Percentiles rank a stretch among this genome's conserved stretches.
Evolutionary conservation across 1,140 invertebrate genomes (phyloP).

Genomic region (Lysiphlebus fabarum): DNA sequence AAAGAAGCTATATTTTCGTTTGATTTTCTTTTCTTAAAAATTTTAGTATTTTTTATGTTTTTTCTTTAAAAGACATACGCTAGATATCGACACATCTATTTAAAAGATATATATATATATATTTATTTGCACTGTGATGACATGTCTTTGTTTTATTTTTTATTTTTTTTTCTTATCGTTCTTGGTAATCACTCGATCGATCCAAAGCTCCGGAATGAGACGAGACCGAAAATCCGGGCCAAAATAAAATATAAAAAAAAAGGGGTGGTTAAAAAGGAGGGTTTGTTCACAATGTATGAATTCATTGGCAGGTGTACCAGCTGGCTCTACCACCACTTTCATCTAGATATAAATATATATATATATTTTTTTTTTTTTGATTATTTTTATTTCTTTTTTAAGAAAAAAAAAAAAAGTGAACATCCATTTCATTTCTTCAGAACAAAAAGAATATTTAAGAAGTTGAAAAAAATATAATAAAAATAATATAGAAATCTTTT

Average conservation of each 20-base stretch:
- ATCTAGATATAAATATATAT: conserved; percentile 3
- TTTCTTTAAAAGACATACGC: not conserved
- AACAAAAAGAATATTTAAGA: not conserved
- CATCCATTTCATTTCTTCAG: conserved; percentile 10
- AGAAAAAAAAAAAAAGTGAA: not conserved
- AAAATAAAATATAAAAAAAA: too few species aligned
- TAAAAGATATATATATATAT: too few species aligned
- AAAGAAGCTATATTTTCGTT: too few species aligned
- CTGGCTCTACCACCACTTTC: conserved; percentile 17
- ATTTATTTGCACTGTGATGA: not conserved
- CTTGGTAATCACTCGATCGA: conserved; percentile 27
- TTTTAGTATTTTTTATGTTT: not conserved
- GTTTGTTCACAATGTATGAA: conserved; percentile 8
- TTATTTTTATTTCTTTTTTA: conserved; percentile 20
- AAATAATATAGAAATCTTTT: too few species aligned
- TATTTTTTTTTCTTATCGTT: conserved; percentile 19
- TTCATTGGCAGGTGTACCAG: conserved; percentile 28
- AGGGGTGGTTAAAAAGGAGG: not conserved
- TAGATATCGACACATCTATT: conserved; percentile 6
- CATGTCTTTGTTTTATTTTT: not conserved
- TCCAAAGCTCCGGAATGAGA: not conserved
- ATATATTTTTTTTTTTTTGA: conserved; percentile 5
- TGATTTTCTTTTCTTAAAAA: too few species aligned
- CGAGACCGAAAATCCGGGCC: not conserved
- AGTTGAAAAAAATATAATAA: too few species aligned